Evolutionary conservation across 2,113 vertebrate species (phyloP), one percentile per base, ranked within the genome.

Genomic region (Odocoileus hemionus): DNA sequence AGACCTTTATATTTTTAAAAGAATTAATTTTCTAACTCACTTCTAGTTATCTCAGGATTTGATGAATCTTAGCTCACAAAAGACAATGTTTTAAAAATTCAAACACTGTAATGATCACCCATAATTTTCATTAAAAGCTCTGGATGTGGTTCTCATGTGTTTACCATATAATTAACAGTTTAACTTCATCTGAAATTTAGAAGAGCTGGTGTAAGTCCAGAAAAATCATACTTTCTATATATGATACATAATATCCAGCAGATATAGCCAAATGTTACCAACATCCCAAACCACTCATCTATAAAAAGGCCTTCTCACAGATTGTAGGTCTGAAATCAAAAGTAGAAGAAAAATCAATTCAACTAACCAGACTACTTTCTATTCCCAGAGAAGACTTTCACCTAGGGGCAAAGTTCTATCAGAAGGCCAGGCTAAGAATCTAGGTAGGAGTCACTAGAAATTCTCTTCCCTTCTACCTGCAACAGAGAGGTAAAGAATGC

Each of bases 11-110:
- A 94, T 39, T 94, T 96, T 85, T 74, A 85, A 82, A 91, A 60
- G 23, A 96, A 95, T 80, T 84, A 50, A 52, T 96, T 94, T 97
- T 97, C 67, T 91, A 97, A 91, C 60, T 79, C 36, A 88, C 36
- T 92, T 96, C 76, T 96, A 86, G 7, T 70, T 80, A 70, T 33
- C 58, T 86, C 64, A 60, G 52, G 86, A 97, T 87, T 74, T 93
- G 55, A 88, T 80, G 30, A 96, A 26, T 45, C 76, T 39, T 87
- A 92, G 39, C 67, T 96, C 82, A 96, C 26, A 90, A 43, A 96
- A 93, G 88, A 33, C 11, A 95, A 84, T 50, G 21, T 80, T 96
- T 89, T 82, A 91, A 95, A 86, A 85, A 74, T 82, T 91, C n/a
- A 83, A 94, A 82, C 36, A 92, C 26, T 89, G 26, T 91, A 87